These are phyloP conservation scores for Plectrocnemia conspersa DNA, from an alignment of 1,140 invertebrate species.

Conservation along the genomic window DNA sequence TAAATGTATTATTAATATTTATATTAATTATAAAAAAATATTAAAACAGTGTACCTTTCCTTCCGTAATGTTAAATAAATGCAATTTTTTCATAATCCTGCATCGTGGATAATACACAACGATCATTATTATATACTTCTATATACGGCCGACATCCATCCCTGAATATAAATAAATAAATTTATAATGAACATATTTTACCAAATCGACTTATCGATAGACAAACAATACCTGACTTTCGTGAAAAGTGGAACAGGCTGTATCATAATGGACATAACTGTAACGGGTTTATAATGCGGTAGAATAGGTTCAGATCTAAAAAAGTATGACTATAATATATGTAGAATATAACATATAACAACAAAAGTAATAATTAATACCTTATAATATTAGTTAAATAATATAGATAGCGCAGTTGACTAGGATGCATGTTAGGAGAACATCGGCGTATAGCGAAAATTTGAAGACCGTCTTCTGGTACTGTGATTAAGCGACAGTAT, in stretches of 20 bases:
- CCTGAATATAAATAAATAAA: conserved; percentile 50
- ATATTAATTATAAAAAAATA: too few relatives aligned
- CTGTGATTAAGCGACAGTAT: conserved; percentile 71
- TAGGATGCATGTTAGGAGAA: conserved; percentile 74
- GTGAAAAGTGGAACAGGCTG: conserved; percentile 89
- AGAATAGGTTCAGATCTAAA: conserved; percentile 50
- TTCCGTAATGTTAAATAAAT: conserved; percentile 69
- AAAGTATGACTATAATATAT: background rate
- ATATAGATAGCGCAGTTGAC: conserved; percentile 80
- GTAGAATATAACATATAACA: background rate
- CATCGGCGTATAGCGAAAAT: conserved; percentile 82
- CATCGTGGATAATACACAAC: conserved; percentile 74
- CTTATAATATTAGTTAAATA: conserved; percentile 72
- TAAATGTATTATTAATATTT: background rate
- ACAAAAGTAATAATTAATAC: conserved; percentile 33
- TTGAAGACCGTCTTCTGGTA: conserved; percentile 75
- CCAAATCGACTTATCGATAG: too few relatives aligned
- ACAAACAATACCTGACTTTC: conserved; percentile 78
- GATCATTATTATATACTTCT: conserved; percentile 86
- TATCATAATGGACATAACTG: conserved; percentile 71
- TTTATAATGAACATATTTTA: background rate
- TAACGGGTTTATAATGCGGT: conserved; percentile 74
- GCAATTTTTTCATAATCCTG: conserved; percentile 88
- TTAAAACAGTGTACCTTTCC: conserved; percentile 73
- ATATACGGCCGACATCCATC: conserved; percentile 92